Evolutionary conservation across 2,888 invertebrate genomes (phyloP).

Genomic region (Apodemia duryi): DNA sequence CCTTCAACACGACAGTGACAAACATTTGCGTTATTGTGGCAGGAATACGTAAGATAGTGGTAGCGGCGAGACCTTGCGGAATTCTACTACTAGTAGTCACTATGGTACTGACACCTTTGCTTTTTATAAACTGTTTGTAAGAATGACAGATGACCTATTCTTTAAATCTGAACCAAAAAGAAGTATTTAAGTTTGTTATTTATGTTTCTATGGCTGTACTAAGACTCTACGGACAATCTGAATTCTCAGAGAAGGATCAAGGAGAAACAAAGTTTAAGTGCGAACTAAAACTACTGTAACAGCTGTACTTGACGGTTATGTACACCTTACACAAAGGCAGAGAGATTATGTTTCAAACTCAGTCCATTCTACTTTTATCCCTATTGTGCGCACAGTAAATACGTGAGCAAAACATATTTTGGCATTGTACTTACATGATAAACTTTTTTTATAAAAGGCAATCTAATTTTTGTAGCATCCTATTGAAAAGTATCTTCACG

Average conservation of each 20-base stretch:
- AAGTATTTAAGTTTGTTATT: no score
- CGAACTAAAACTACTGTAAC: neutral
- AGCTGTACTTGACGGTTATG: neutral
- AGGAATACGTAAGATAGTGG: no score
- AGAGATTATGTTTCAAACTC: conserved; percentile 2
- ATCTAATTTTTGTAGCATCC: no score
- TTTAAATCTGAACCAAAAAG: no score
- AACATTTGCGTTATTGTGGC: no score
- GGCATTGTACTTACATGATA: neutral
- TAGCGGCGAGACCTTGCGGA: no score
- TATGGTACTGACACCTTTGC: no score
- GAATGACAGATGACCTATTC: no score
- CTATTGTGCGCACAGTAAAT: neutral
- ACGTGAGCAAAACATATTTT: neutral
- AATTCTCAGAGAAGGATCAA: neutral
- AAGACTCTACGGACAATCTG: neutral
- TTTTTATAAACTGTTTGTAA: no score
- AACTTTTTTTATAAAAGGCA: neutral
- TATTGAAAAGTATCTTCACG: no score
- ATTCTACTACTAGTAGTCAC: no score
- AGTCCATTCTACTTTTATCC: neutral
- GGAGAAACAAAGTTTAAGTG: neutral
- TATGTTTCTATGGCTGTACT: neutral
- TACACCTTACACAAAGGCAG: conserved; percentile 2
- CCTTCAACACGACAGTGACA: no score